Evolutionary conservation across 2,888 invertebrate species (phyloP), one percentile per base, ranked within the genome.

Genomic region (Hirtodrosophila alboralis): DNA sequence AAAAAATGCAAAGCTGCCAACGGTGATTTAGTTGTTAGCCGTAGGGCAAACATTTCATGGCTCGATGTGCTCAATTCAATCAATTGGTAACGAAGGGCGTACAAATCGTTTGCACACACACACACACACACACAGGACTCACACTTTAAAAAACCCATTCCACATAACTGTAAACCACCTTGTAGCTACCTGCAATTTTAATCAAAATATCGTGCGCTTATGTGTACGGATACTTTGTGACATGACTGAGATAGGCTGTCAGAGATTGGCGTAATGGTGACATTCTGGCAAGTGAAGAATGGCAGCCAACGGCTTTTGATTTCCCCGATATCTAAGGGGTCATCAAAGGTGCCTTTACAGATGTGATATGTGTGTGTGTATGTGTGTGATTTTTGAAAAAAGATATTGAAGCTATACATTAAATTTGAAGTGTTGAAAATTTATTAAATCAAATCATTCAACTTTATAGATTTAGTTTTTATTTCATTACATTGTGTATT

Each of bases 1-100:
- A 51, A 69, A 52, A 57, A 62, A 71, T 71, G 72, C 72, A 70
- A 70, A 71, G 75, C 73, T 71, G 77, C 78, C 78, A 78, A 57
- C 70, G 84, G 81, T 80, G 79, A 80, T 80, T 80, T 80, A 84
- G 79, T 77, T 79, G 84, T 79, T 80, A 84, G 79, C 78, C 81
- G 65, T 75, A 75, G 75, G 77, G 75, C 79, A 80, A 80, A 84
- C 84, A 80, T 84, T 80, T 84, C 79, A 77, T 80, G 84, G 84
- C 84, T 80, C 79, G 66, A 77, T 80, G 79, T 80, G 77, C 73
- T 84, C 79, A 70, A 80, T 80, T 80, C 79, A 80, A 80, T 80
- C 79, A 80, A 80, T 84, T 80, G 81, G 69, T 67, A 68, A 63
- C 65, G 69, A 60, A 66, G 65, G 65, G 61, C 69, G 72, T 45